Conservation (phyloP, 2,797 vertebrate genomes). For the Gorsachius magnificus region DNA sequence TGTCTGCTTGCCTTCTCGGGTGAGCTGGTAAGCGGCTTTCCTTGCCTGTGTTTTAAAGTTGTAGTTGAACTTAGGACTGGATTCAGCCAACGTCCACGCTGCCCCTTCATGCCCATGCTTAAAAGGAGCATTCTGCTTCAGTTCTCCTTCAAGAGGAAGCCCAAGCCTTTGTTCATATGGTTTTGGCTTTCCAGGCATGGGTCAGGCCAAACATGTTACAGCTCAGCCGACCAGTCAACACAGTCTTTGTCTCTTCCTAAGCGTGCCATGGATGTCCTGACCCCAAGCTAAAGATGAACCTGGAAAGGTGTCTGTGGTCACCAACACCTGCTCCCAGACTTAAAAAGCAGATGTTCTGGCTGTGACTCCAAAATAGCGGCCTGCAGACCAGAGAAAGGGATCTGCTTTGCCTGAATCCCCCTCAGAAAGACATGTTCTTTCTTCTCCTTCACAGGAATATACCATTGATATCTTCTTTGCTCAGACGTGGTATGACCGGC, state of each 20-base stretch:
- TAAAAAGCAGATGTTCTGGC: background rate
- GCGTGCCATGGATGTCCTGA: background rate
- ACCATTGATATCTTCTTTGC: constrained; percentile 81
- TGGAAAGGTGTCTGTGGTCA: background rate
- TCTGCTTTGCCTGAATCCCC: background rate
- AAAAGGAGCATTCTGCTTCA: background rate
- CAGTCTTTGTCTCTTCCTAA: background rate
- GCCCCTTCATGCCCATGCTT: background rate
- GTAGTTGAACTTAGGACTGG: background rate
- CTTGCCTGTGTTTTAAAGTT: background rate
- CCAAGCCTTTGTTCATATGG: background rate
- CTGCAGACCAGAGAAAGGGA: background rate
- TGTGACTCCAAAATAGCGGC: background rate
- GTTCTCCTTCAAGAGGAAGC: background rate
- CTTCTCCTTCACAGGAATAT: constrained; percentile 73
- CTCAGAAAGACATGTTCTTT: background rate
- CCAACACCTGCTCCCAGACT: background rate
- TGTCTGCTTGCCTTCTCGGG: background rate
- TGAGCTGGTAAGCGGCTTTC: background rate
- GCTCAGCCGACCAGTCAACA: background rate
- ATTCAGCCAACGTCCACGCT: background rate
- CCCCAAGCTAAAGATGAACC: background rate
- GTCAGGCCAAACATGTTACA: background rate
- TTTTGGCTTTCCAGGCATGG: background rate
- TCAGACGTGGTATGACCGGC: constrained; percentile 81